Evolutionary conservation across 1,140 invertebrate genomes (phyloP).

Genomic region (Argopecten irradians): DNA sequence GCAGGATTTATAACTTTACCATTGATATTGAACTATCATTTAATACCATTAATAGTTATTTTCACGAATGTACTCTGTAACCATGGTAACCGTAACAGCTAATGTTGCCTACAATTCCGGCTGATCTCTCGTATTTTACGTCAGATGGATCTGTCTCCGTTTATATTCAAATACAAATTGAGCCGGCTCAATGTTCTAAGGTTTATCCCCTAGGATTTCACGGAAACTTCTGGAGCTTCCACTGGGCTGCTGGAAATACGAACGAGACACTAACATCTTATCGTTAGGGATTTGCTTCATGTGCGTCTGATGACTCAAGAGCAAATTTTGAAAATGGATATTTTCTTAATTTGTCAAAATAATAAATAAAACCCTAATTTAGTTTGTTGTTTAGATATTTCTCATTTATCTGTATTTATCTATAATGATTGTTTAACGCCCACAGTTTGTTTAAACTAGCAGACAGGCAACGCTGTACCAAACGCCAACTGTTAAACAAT

Average conservation of each 20-base stretch:
- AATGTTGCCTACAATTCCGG: background rate
- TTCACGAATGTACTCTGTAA: background rate
- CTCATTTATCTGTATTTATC: too few species aligned
- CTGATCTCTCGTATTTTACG: background rate
- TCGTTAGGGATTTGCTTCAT: too few species aligned
- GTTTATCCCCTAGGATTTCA: background rate
- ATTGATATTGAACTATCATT: constrained; percentile 19
- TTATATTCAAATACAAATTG: constrained; percentile 4
- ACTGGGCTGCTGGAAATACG: background rate
- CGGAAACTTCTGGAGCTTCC: background rate
- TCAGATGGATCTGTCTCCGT: background rate
- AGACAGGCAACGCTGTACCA: too few species aligned
- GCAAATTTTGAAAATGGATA: too few species aligned
- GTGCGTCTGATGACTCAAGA: too few species aligned
- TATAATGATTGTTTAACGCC: too few species aligned
- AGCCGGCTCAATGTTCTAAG: background rate
- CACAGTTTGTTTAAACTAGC: too few species aligned
- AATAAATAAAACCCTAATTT: too few species aligned
- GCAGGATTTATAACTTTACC: background rate
- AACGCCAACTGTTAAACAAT: too few species aligned
- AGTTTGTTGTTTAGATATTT: too few species aligned
- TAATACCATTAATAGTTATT: constrained; percentile 12
- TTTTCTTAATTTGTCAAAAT: too few species aligned
- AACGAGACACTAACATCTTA: too few species aligned
- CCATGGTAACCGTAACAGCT: background rate